Evolutionary conservation across 2,888 invertebrate species (phyloP), one percentile per base, ranked within the genome.

Genomic region (Dichetophora obliterata): DNA sequence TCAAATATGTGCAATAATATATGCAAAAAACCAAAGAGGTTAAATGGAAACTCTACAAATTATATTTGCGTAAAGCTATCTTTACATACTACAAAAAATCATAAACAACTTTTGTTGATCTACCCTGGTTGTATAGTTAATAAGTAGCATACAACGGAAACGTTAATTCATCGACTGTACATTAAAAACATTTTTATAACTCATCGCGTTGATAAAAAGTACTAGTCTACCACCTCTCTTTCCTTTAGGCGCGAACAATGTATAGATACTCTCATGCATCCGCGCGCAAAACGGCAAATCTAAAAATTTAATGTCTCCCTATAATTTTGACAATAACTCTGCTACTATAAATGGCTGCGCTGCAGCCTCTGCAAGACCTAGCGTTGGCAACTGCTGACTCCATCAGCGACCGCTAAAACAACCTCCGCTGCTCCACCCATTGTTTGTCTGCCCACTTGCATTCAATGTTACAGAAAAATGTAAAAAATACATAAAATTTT

Each of bases 261-360:
- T 16, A 31, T 19, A 19, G 9, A 22, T 22, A 43, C 65, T 37
- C 31, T 65, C 37, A 65, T 27, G 22, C 57, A 34, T 27, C 31
- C 61, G 72, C 61, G 61, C 48, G 48, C 27, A 61, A 43, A 31
- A 68, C 43, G 59, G 54, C 72, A 48, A 27, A 52, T 78, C 78
- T 76, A 78, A 84, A 85, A 85, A 86, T 85, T 85, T 86, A 86
- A 85, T 86, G 84, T 85, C 83, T 84, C 83, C 83, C 83, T 84
- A 82, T 85, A 84, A 85, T 85, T 85, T 85, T 80, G 80, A 78
- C 83, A 83, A 81, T 82, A 81, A 79, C 70, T 75, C 70, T 70
- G 65, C 66, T 50, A 43, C 75, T 57, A 66, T 65, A 66, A 75
- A 75, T 19, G 72, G 61, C 63, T 48, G 72, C 63, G 72, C 31